phyloP scores from a whole-genome alignment of 92 coral and sea anemone genomes.

The Epizoanthus stellaris region DNA sequence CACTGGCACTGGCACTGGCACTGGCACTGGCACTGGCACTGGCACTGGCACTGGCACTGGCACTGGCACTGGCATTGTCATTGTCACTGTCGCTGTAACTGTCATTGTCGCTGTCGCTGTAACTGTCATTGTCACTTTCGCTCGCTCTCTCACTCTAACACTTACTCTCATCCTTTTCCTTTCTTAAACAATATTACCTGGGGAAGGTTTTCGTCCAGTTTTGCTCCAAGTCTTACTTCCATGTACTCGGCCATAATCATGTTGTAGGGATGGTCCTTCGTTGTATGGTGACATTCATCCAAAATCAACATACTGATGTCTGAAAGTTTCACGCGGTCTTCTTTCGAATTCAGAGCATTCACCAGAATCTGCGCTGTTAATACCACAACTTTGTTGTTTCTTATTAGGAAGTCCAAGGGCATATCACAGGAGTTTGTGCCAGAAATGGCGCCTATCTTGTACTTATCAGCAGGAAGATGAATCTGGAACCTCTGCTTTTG shows the following conservation, averaged over 20 bases:
- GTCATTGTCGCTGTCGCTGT: too few relatives aligned
- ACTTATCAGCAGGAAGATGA: constrained; percentile 72
- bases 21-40: too few relatives aligned
- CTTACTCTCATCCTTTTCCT: too few relatives aligned
- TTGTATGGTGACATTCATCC: constrained; percentile 97
- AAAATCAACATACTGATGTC: constrained; percentile 83
- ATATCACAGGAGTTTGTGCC: constrained; percentile 80
- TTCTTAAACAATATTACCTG: constrained; percentile 56
- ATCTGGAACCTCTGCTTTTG: constrained; percentile 81
- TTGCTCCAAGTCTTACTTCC: constrained; percentile 62
- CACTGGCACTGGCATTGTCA: too few relatives aligned
- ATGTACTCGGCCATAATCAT: constrained; percentile 83
- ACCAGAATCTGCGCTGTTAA: constrained; percentile 94
- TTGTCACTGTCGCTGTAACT: too few relatives aligned
- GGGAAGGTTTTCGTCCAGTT: constrained; percentile 48
- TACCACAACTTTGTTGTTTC: constrained; percentile 72
- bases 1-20: too few relatives aligned
- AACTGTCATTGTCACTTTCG: too few relatives aligned
- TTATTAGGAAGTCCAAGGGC: constrained; percentile 63
- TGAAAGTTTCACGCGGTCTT: constrained; percentile 58
- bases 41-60: too few relatives aligned
- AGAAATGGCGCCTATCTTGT: constrained; percentile 72
- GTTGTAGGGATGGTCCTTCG: constrained; percentile 87
- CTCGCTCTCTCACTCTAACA: too few relatives aligned
- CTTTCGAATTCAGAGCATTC: constrained; percentile 68